These are phyloP conservation scores for Oncorhynchus gorbuscha DNA, from an alignment of 2,113 vertebrate species.

Conservation along the genomic window DNA sequence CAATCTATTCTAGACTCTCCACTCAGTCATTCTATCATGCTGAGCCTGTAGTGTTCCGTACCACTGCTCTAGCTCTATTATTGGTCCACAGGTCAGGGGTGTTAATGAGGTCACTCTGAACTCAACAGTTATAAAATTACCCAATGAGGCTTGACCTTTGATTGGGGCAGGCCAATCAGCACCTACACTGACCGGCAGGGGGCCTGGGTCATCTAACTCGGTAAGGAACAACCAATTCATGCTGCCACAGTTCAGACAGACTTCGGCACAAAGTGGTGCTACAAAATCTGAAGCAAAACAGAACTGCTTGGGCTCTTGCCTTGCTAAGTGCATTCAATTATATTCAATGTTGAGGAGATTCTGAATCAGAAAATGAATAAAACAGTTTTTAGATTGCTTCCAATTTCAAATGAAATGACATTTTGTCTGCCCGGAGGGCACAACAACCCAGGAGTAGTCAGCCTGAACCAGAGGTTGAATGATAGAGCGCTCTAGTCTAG, in stretches of 20 bases:
- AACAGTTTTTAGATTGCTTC: neutral
- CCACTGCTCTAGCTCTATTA: neutral
- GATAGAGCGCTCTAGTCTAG: slow-evolving; percentile 54
- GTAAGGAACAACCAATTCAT: neutral
- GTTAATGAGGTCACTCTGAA: slow-evolving; percentile 11
- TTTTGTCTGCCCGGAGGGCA: slow-evolving; percentile 15
- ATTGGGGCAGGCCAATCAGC: neutral
- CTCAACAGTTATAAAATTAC: neutral
- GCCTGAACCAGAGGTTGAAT: slow-evolving; percentile 22
- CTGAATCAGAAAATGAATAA: slow-evolving; percentile 17
- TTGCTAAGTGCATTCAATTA: too few species aligned
- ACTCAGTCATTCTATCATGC: neutral
- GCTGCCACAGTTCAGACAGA: neutral
- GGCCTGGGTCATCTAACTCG: neutral
- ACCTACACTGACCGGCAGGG: neutral
- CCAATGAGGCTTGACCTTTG: neutral
- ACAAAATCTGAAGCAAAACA: neutral
- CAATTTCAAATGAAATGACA: slow-evolving; percentile 25
- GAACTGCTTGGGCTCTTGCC: too few species aligned
- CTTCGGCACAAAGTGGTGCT: neutral
- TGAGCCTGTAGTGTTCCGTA: neutral
- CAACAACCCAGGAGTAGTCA: slow-evolving; percentile 19
- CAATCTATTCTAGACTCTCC: neutral
- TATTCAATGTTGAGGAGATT: neutral
- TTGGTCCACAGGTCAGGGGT: neutral